A percentile compares a stretch with the other conserved stretches of the same genome.
Evolutionary conservation across 2,888 invertebrate species (phyloP).

Genomic region (Saturnia pavonia): DNA sequence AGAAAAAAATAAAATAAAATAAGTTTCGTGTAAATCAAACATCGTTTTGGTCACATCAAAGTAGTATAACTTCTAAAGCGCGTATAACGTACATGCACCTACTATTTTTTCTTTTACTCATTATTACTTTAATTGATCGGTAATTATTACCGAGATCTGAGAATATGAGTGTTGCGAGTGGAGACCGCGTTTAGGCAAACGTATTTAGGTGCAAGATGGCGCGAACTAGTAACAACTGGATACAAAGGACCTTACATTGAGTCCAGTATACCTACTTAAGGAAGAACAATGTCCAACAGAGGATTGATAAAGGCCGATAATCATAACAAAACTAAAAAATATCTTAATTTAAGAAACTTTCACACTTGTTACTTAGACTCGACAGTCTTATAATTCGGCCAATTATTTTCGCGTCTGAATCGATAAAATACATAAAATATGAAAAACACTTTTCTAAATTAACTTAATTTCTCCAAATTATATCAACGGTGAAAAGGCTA

Average conservation of each 20-base stretch:
- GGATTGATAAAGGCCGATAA: neutral
- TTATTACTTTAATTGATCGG: too few relatives aligned
- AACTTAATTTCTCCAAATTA: neutral
- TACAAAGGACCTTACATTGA: neutral
- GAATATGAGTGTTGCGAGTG: too few relatives aligned
- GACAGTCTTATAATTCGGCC: neutral
- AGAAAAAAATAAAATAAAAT: too few relatives aligned
- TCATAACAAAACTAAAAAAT: neutral
- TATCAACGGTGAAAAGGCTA: neutral
- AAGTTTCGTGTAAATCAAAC: too few relatives aligned
- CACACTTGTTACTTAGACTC: neutral
- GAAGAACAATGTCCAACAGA: neutral
- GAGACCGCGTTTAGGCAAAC: too few relatives aligned
- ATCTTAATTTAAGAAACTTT: neutral
- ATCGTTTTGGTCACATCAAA: too few relatives aligned
- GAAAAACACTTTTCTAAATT: neutral
- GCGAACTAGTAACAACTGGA: too few relatives aligned
- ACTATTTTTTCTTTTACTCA: too few relatives aligned
- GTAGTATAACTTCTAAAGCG: too few relatives aligned
- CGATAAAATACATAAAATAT: neutral
- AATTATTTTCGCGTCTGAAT: constrained; percentile 1
- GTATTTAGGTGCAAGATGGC: too few relatives aligned
- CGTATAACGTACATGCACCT: too few relatives aligned
- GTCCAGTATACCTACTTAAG: neutral
- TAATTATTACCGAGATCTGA: too few relatives aligned